Conservation (phyloP, 2,888 invertebrate species). For the Dolomedes plantarius region DNA sequence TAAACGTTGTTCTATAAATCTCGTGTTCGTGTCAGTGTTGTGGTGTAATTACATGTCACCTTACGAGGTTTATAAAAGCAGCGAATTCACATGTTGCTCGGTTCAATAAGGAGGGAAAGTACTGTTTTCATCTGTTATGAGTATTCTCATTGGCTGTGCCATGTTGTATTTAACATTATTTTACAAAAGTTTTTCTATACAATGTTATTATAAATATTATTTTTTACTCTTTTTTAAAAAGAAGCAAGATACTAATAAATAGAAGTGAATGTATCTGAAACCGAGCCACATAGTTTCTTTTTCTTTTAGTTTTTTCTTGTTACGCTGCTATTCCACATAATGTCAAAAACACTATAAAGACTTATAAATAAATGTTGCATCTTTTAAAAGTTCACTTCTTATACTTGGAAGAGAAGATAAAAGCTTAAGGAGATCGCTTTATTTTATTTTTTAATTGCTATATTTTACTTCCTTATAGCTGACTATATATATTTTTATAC, state of each 20-base stretch:
- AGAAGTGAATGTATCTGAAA: not conserved
- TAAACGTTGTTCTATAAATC: conserved; percentile 16
- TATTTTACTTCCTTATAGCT: conserved; percentile 39
- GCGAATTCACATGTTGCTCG: conserved; percentile 10
- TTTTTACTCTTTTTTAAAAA: conserved; percentile 5
- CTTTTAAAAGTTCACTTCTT: conserved; percentile 6
- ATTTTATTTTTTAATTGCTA: conserved; percentile 34
- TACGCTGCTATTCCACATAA: conserved; percentile 2
- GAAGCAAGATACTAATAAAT: not conserved
- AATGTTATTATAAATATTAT: not conserved
- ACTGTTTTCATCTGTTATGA: not conserved
- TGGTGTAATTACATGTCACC: not conserved
- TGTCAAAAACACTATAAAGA: not conserved
- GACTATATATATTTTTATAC: conserved; percentile 42
- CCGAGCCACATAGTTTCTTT: conserved; percentile 18
- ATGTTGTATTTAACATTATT: conserved; percentile 7
- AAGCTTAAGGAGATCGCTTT: conserved; percentile 16
- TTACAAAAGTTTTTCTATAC: not conserved
- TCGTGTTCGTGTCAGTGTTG: conserved; percentile 40
- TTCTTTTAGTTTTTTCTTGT: not conserved
- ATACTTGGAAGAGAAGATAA: conserved; percentile 5
- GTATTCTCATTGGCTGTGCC: not conserved
- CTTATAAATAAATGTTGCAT: not conserved
- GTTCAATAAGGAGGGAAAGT: not conserved
- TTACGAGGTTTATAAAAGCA: conserved; percentile 10